Conservation (phyloP, 2,888 invertebrate species). For the Aphodius sticticus region DNA sequence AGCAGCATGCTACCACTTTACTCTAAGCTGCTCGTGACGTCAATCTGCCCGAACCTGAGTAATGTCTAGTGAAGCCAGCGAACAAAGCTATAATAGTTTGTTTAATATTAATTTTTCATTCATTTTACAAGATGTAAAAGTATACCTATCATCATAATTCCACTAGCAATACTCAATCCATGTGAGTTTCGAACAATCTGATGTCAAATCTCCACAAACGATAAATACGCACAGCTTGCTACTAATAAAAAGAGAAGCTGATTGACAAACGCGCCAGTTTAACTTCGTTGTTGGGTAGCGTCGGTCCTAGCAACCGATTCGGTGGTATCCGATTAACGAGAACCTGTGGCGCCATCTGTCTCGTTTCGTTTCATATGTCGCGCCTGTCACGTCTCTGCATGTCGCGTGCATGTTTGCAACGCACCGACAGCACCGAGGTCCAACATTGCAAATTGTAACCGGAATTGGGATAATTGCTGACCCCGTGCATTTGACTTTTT, state of each 20-base stretch:
- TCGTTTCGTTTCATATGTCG: not conserved
- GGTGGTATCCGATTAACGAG: not conserved
- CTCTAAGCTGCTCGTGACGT: too few relatives aligned
- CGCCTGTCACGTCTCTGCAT: constrained; percentile 27
- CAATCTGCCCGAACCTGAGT: too few relatives aligned
- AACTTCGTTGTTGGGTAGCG: not conserved
- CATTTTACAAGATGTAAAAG: too few relatives aligned
- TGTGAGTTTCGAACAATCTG: too few relatives aligned
- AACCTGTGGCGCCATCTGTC: constrained; percentile 4
- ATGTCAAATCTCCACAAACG: too few relatives aligned
- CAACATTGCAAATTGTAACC: constrained; percentile 43
- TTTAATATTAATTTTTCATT: too few relatives aligned
- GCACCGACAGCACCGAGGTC: constrained; percentile 43
- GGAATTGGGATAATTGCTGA: constrained; percentile 44
- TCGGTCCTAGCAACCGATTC: not conserved
- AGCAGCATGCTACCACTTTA: too few relatives aligned
- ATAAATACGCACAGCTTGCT: not conserved
- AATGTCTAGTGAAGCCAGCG: too few relatives aligned
- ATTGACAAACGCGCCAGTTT: not conserved
- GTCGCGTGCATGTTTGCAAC: constrained; percentile 38
- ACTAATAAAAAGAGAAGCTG: not conserved
- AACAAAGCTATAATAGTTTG: too few relatives aligned
- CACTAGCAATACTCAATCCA: too few relatives aligned
- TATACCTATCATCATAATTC: too few relatives aligned
- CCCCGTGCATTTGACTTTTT: not conserved